Base-by-base conservation (phyloP, 2,888 invertebrate genomes). In the Perizoma affinitatum region DNA sequence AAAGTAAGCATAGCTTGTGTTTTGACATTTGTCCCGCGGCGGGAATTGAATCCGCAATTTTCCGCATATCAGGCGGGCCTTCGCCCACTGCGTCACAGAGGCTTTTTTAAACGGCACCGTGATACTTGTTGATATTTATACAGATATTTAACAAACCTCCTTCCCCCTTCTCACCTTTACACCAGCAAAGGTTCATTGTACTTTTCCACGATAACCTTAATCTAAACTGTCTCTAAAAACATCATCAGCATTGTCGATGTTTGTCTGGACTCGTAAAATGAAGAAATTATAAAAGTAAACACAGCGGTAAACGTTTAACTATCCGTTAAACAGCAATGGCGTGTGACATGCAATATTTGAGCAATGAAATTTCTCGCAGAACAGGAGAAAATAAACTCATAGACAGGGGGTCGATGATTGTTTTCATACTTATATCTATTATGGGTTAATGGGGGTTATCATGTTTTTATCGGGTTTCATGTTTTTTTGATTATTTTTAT, bases 291-390 rank as follows among this genome's bases (percentile, higher is more conserved):
- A 57, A 68, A 67, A 67, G 69, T 68, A 74, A 78, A 77, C 72
- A 72, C 54, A 61, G 60, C 54, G 51, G 66, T 67, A 42, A 63
- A 53, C 56, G 50, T 63, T 61, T 52, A 62, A 52, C 59, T 61
- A 61, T 58, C 61, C 56, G 52, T 48, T 53, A 46, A 52, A 62
- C 58, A 63, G 55, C 70, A 61, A 68, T 78, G 43, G 76, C 80
- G 80, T 80, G 80, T 67, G 38, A 64, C 80, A 80, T 80, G 80
- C 80, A 65, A 79, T 71, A 66, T 62, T 65, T 67, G 69, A 68
- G 69, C 73, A 72, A 64, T 71, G 67, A 70, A 71, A 72, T 62
- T 68, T 69, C 67, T 67, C 61, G 63, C 68, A 66, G 72, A 72
- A 70, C 58, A 69, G 66, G 65, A 71, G 40, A 58, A 63, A 57